Conservation (phyloP, 2,113 vertebrate species). For the Megaceryle torquata region DNA sequence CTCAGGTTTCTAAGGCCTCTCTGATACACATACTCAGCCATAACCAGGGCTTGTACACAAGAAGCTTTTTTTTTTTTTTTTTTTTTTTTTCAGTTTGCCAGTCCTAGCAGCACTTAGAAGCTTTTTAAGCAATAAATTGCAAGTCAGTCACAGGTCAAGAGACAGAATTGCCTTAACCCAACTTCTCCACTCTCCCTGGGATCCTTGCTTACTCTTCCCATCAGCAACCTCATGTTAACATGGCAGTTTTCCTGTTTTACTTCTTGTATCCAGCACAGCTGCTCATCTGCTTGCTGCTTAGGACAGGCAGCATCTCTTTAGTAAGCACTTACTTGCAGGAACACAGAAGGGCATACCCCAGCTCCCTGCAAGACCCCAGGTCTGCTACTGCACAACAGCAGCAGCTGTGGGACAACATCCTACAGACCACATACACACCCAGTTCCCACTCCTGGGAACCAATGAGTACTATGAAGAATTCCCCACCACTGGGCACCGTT, state of each 20-base stretch:
- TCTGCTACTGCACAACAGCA: neutral
- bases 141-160: neutral
- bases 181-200: neutral
- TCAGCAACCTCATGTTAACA: neutral
- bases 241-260: neutral
- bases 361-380: neutral
- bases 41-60: neutral
- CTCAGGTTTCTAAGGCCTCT: neutral
- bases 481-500: neutral
- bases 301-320: neutral
- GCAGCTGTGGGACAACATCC: neutral
- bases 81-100: neutral
- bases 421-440: neutral
- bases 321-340: neutral
- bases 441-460: neutral
- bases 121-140: slow-evolving; percentile 42
- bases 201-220: neutral
- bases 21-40: neutral
- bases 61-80: neutral
- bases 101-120: neutral
- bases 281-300: neutral
- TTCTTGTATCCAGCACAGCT: neutral
- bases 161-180: neutral
- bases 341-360: neutral
- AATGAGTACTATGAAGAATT: neutral